phyloP scores from a whole-genome alignment of 2,888 invertebrate species.

The Tanytarsus gracilentus region DNA sequence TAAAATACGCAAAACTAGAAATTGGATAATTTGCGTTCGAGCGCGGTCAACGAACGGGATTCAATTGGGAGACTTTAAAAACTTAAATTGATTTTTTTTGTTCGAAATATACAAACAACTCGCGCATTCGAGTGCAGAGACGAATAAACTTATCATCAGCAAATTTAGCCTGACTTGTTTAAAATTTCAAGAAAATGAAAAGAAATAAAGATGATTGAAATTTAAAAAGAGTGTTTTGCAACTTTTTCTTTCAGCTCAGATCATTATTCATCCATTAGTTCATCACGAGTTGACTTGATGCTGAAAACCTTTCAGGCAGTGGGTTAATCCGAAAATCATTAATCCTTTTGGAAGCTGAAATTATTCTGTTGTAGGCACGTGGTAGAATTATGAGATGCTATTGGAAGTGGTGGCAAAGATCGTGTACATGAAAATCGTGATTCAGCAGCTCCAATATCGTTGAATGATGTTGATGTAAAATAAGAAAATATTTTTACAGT shows the following conservation, averaged over 20 bases:
- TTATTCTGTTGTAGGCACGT: conserved; percentile 20
- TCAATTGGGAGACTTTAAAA: neutral
- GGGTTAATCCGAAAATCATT: conserved; percentile 25
- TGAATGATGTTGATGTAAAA: conserved; percentile 3
- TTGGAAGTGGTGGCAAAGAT: neutral
- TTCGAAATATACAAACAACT: too few species aligned
- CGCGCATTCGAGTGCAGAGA: too few species aligned
- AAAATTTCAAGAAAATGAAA: too few species aligned
- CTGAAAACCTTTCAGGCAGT: neutral
- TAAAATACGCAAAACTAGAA: too few species aligned
- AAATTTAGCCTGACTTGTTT: too few species aligned
- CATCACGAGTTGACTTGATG: neutral
- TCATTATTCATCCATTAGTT: conserved; percentile 27
- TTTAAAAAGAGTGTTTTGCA: neutral
- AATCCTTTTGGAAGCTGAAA: neutral
- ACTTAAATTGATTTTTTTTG: conserved; percentile 4
- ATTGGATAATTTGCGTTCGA: too few species aligned
- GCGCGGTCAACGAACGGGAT: too few species aligned
- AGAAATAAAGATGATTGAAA: neutral
- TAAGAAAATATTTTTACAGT: too few species aligned
- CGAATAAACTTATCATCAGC: neutral
- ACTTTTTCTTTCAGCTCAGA: neutral
- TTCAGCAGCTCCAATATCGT: neutral
- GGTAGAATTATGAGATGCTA: too few species aligned
- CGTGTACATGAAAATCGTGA: conserved; percentile 7